These are phyloP conservation scores for Mastigias papua DNA, from an alignment of 30 jellyfish, hydroid and myxozoan genomes.

Conservation along the genomic window DNA sequence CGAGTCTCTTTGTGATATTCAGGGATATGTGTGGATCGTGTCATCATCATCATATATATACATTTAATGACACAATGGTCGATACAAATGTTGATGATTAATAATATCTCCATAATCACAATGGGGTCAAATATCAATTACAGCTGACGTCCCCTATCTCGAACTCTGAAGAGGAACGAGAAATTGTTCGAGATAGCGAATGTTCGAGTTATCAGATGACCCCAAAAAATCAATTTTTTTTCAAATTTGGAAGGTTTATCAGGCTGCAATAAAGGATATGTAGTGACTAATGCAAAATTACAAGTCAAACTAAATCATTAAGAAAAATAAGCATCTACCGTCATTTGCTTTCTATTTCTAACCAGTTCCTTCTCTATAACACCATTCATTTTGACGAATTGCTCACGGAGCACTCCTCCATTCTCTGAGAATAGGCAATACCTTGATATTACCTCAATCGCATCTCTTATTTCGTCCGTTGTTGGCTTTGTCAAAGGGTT, in stretches of 20 bases:
- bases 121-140: too few species aligned
- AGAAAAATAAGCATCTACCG: conserved; percentile 11
- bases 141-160: background rate
- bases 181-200: background rate
- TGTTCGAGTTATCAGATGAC: background rate
- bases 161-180: background rate
- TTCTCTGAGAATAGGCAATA: too few species aligned
- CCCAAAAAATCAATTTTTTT: background rate
- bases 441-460: conserved; percentile 28
- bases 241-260: background rate
- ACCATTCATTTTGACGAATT: conserved; percentile 16
- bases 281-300: background rate
- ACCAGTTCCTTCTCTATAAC: conserved; percentile 28
- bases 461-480: conserved; percentile 1
- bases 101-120: too few species aligned
- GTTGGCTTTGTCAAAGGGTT: conserved; percentile 33
- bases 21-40: too few species aligned
- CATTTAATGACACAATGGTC: too few species aligned
- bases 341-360: conserved; percentile 19
- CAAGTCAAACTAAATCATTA: conserved; percentile 29
- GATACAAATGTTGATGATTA: too few species aligned
- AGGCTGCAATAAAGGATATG: background rate
- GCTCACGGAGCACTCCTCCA: conserved; percentile 35
- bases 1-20: too few species aligned
- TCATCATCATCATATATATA: too few species aligned